These are phyloP conservation scores for Dryobota labecula DNA, from an alignment of 2,888 invertebrate species.

Conservation along the genomic window DNA sequence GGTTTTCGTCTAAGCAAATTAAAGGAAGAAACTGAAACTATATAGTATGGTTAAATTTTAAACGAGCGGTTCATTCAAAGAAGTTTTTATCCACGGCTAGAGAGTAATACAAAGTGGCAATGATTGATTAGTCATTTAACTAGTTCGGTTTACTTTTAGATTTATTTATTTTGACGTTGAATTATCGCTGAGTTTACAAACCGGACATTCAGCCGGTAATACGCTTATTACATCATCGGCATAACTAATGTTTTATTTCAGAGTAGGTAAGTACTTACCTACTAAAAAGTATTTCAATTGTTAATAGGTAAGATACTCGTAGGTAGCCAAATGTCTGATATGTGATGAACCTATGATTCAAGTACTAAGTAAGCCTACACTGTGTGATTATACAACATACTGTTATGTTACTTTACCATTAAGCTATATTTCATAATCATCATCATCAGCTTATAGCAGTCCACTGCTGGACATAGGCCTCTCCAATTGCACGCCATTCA, in stretches of 20 bases:
- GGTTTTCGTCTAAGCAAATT: background rate
- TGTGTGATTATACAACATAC: background rate
- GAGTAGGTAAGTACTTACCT: background rate
- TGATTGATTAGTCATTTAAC: slow-evolving; percentile 54
- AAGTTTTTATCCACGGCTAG: background rate
- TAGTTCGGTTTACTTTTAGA: slow-evolving; percentile 20
- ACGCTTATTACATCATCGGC: slow-evolving; percentile 24
- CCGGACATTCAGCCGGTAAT: slow-evolving; percentile 44
- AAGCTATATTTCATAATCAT: too few species aligned
- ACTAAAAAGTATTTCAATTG: background rate
- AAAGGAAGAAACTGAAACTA: background rate
- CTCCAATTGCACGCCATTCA: too few species aligned
- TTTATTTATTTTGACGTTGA: slow-evolving; percentile 38
- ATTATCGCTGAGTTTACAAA: slow-evolving; percentile 24
- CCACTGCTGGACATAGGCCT: too few species aligned
- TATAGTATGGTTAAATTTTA: background rate
- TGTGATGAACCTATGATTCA: background rate
- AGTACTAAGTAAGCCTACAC: background rate
- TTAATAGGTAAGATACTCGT: background rate
- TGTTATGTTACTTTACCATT: background rate
- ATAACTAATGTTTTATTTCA: slow-evolving; percentile 1
- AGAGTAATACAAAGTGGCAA: slow-evolving; percentile 16
- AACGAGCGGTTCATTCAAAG: slow-evolving; percentile 25
- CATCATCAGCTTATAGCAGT: too few species aligned
- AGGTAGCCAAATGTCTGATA: background rate